Percentiles rank a stretch among this genome's conserved stretches.
Evolutionary conservation across 2,113 vertebrate genomes (phyloP).

Genomic region (Scartelaos histophorus): DNA sequence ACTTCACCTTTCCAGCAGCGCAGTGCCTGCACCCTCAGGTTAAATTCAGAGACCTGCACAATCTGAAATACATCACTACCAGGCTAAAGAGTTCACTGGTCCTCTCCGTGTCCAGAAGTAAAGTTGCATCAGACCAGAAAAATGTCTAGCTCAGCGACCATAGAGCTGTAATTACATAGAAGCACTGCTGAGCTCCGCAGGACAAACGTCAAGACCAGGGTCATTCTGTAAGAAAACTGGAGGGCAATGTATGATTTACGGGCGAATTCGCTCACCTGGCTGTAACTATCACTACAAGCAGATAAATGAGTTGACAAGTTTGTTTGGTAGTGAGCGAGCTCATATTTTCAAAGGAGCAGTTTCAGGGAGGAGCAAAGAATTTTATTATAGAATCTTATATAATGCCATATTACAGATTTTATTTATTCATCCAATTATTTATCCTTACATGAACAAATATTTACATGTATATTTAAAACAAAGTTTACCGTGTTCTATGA

Average conservation of each 20-base stretch:
- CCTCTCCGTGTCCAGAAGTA: constrained; percentile 50
- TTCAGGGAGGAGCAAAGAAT: neutral
- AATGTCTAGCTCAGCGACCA: constrained; percentile 78
- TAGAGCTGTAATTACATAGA: constrained; percentile 77
- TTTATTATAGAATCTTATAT: too few relatives aligned
- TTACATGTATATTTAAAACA: too few relatives aligned
- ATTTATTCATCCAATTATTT: too few relatives aligned
- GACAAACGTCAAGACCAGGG: constrained; percentile 62
- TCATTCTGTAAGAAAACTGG: constrained; percentile 30
- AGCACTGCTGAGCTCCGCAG: constrained; percentile 76
- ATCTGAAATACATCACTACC: constrained; percentile 33
- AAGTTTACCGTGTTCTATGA: too few relatives aligned
- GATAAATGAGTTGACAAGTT: neutral
- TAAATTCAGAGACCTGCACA: neutral
- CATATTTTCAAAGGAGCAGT: neutral
- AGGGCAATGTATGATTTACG: constrained; percentile 18
- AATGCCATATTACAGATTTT: too few relatives aligned
- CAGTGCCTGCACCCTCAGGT: too few relatives aligned
- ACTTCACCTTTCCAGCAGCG: too few relatives aligned
- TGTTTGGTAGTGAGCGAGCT: too few relatives aligned
- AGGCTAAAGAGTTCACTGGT: constrained; percentile 52
- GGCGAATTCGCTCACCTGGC: neutral
- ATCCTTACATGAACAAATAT: neutral
- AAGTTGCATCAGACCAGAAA: constrained; percentile 77
- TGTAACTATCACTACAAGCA: neutral